A percentile compares a stretch with the other conserved stretches of the same genome.
Conservation (phyloP, 2,797 vertebrate species). For the Rachycentron canadum region DNA sequence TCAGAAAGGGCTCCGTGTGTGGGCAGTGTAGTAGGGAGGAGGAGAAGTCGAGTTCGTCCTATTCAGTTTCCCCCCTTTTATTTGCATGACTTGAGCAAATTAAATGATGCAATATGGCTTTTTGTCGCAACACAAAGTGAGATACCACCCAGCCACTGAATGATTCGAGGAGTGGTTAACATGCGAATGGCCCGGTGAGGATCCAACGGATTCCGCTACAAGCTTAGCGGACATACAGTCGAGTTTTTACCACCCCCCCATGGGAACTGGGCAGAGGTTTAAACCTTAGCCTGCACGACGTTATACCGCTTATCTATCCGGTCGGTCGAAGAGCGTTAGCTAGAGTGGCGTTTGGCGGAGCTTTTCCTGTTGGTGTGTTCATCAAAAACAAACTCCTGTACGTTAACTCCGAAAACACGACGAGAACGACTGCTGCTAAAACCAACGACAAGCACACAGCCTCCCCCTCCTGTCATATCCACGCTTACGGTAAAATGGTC, state of each 20-base stretch:
- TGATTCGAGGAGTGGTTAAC: conserved; percentile 95
- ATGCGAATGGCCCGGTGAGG: conserved; percentile 91
- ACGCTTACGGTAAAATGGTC: neutral
- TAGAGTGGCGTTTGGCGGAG: neutral
- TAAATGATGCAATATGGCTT: conserved; percentile 99
- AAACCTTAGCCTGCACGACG: neutral
- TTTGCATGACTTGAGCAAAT: conserved; percentile 99
- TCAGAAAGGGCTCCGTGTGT: conserved; percentile 99
- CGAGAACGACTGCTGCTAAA: neutral
- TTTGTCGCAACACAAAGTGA: conserved; percentile 97
- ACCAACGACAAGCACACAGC: conserved; percentile 5
- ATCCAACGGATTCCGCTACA: conserved; percentile 88
- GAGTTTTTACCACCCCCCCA: neutral
- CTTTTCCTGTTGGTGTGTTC: neutral
- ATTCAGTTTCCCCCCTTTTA: conserved; percentile 92
- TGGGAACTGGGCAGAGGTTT: conserved; percentile 10
- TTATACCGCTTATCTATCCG: neutral
- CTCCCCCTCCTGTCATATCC: too few species aligned
- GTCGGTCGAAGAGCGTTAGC: too few species aligned
- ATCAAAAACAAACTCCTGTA: neutral
- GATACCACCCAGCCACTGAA: conserved; percentile 98
- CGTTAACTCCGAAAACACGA: neutral
- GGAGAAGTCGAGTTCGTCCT: conserved; percentile 99
- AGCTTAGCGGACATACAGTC: conserved; percentile 86
- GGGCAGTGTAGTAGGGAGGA: conserved; percentile 99